Evolutionary conservation across 1,140 invertebrate genomes (phyloP).

Genomic region (Bombus consobrinus): DNA sequence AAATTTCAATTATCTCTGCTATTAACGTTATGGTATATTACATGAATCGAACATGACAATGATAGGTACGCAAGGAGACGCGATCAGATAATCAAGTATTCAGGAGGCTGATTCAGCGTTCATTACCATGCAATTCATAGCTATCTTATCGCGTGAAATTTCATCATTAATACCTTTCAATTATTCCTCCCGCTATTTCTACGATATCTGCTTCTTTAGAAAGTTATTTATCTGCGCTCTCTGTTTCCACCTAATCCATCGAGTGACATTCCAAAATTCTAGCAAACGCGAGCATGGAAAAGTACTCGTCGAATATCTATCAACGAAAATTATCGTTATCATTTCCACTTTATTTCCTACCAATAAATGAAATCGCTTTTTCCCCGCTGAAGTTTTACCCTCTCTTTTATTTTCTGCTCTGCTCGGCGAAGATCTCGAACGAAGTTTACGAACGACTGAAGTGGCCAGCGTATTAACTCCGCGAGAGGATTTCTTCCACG

Average conservation of each 20-base stretch:
- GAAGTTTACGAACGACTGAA: constrained; percentile 14
- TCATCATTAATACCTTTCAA: constrained; percentile 6
- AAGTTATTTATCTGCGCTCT: background rate
- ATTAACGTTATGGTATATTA: background rate
- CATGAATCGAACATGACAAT: background rate
- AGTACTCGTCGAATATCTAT: background rate
- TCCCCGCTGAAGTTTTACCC: too few relatives aligned
- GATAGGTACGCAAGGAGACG: background rate
- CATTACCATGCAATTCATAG: constrained; percentile 18
- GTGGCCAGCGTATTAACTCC: background rate
- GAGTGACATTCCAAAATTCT: background rate
- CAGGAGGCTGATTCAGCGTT: constrained; percentile 6
- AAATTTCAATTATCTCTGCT: background rate
- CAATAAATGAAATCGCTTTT: too few relatives aligned
- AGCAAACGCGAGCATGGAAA: background rate
- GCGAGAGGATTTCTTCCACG: constrained; percentile 6
- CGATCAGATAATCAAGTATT: background rate
- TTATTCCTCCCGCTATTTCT: background rate
- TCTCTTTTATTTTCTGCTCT: background rate
- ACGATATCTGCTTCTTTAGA: background rate
- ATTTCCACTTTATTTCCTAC: background rate
- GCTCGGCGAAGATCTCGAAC: background rate
- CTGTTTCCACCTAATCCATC: background rate
- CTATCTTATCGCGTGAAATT: constrained; percentile 29
- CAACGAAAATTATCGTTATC: background rate